A percentile compares a stretch with the other conserved stretches of the same genome.
Conservation (phyloP, 1,140 invertebrate species). For the Holcopasites calliopsidis region DNA sequence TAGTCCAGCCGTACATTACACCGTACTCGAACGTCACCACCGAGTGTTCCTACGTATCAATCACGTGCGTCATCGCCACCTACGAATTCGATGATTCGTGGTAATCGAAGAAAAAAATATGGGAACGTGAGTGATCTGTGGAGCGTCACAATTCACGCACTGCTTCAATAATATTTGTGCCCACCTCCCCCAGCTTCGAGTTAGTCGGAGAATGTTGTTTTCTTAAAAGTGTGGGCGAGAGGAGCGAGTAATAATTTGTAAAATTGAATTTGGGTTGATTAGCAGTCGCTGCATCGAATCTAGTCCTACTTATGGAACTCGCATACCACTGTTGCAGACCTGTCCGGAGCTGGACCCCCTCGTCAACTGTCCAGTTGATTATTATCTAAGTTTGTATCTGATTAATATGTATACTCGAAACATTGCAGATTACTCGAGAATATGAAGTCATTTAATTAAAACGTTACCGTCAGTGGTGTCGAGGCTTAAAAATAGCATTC, state of each 20-base stretch:
- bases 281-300: constrained; percentile 11
- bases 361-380: background rate
- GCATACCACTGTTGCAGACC: background rate
- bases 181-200: constrained; percentile 10
- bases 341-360: no score
- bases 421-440: no score
- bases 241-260: background rate
- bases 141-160: constrained; percentile 5
- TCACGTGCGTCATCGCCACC: constrained; percentile 27
- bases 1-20: constrained; percentile 17
- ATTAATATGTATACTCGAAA: no score
- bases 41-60: constrained; percentile 29
- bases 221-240: constrained; percentile 15
- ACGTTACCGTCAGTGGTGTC: no score
- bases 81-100: constrained; percentile 4
- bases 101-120: constrained; percentile 24
- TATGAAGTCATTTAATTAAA: no score
- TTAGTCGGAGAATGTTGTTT: constrained; percentile 21
- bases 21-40: constrained; percentile 15
- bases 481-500: no score
- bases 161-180: constrained; percentile 41
- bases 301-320: background rate
- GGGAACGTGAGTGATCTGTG: constrained; percentile 27
- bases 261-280: constrained; percentile 9
- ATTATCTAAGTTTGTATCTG: no score